A percentile compares a stretch with the other conserved stretches of the same genome.
Conservation (phyloP, 2,797 vertebrate genomes). For the Chrysocyon brachyurus region DNA sequence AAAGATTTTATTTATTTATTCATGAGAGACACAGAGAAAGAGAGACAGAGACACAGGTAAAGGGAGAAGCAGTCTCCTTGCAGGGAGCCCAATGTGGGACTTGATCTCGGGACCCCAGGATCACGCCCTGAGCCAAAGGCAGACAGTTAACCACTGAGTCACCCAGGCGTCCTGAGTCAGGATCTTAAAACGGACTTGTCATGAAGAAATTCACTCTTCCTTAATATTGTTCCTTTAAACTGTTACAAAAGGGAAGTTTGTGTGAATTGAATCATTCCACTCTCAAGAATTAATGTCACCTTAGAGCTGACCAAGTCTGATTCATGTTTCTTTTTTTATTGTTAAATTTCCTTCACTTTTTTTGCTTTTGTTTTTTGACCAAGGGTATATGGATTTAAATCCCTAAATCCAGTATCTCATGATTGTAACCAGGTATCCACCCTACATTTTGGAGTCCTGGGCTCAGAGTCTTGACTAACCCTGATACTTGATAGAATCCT, state of each 20-base stretch:
- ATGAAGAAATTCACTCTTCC: conserved; percentile 4
- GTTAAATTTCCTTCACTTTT: not conserved
- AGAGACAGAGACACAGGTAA: too few species aligned
- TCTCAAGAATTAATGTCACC: not conserved
- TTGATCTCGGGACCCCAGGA: too few species aligned
- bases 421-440: not conserved
- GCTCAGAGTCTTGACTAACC: not conserved
- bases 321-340: conserved; percentile 7
- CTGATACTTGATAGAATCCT: conserved; percentile 15
- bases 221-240: not conserved
- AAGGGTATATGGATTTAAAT: not conserved
- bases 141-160: too few species aligned
- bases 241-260: conserved; percentile 40
- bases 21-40: too few species aligned
- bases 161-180: not conserved
- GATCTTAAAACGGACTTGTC: not conserved
- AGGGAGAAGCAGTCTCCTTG: too few species aligned
- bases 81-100: too few species aligned
- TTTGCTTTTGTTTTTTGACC: not conserved
- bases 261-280: not conserved
- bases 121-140: too few species aligned
- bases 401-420: not conserved
- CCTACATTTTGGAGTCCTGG: not conserved
- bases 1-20: too few species aligned
- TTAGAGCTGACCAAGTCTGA: not conserved